phyloP scores from a whole-genome alignment of 2,113 vertebrate species.

The Chamaea fasciata region DNA sequence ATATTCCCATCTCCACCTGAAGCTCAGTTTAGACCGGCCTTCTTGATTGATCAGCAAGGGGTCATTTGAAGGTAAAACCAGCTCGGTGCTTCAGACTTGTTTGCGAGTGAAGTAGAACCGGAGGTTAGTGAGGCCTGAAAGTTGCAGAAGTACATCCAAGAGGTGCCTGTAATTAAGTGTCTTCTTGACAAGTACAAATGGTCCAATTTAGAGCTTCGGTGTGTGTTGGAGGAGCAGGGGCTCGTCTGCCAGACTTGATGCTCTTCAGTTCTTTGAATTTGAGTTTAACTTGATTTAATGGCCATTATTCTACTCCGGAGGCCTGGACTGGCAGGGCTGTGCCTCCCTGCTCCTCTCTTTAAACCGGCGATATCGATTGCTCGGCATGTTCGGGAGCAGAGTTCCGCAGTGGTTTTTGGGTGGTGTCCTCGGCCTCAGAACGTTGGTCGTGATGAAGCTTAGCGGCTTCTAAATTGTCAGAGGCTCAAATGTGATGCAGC shows the following conservation, averaged over 20 bases:
- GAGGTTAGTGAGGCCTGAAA: neutral
- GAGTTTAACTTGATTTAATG: neutral
- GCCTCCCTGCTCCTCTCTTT: neutral
- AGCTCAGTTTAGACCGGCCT: neutral
- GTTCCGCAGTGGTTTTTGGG: neutral
- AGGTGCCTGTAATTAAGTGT: neutral
- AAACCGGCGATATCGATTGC: rapidly evolving
- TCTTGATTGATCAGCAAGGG: neutral
- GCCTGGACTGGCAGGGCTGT: neutral
- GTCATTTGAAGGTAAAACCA: neutral
- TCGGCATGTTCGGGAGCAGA: neutral
- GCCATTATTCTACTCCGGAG: neutral
- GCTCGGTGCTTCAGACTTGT: rapidly evolving
- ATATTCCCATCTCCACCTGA: neutral
- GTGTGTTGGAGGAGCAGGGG: neutral
- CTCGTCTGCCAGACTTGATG: neutral
- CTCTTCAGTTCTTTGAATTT: neutral
- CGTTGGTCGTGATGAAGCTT: neutral
- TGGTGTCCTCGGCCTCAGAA: neutral
- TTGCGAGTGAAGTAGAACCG: neutral
- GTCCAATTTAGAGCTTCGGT: neutral
- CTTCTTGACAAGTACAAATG: neutral
- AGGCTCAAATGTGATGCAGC: neutral
- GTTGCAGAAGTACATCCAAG: neutral
- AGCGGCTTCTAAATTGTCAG: neutral